Percentiles rank a stretch among this genome's conserved stretches.
Conservation (phyloP, 2,888 invertebrate genomes). For the Drosophila anomelani region DNA sequence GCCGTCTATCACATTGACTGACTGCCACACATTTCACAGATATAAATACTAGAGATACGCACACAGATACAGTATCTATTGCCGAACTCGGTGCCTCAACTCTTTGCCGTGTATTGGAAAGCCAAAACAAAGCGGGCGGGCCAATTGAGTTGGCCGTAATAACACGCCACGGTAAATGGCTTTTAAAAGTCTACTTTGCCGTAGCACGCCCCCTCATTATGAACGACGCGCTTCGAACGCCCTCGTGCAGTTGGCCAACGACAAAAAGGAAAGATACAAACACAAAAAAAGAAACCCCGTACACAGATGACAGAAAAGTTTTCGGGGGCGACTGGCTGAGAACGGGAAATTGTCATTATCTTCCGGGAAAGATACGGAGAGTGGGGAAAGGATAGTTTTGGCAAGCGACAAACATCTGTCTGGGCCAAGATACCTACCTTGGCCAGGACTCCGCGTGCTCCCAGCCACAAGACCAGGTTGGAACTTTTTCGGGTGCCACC, state of each 20-base stretch:
- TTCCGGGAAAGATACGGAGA: conserved; percentile 32
- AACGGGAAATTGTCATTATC: conserved; percentile 74
- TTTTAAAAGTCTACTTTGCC: conserved; percentile 81
- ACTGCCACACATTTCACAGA: conserved; percentile 78
- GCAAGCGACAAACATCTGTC: conserved; percentile 52
- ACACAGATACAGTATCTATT: conserved; percentile 34
- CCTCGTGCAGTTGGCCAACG: conserved; percentile 49
- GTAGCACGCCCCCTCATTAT: conserved; percentile 82
- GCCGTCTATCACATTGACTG: conserved; percentile 78
- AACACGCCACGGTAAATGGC: conserved; percentile 79
- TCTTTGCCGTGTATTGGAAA: conserved; percentile 44
- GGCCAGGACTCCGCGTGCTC: conserved; percentile 13
- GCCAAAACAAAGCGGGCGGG: conserved; percentile 55
- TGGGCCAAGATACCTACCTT: conserved; percentile 23
- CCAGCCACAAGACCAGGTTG: conserved; percentile 18
- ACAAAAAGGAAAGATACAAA: conserved; percentile 18
- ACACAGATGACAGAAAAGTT: conserved; percentile 63
- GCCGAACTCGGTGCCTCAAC: conserved; percentile 51
- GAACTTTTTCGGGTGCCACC: conserved; percentile 49
- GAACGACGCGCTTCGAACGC: conserved; percentile 79
- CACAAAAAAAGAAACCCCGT: conserved; percentile 4
- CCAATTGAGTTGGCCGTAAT: conserved; percentile 78
- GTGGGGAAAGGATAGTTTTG: conserved; percentile 30
- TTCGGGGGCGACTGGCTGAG: conserved; percentile 16
- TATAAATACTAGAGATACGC: conserved; percentile 48